phyloP scores from a whole-genome alignment of 2,888 invertebrate species.

The Morinoia aosen region DNA sequence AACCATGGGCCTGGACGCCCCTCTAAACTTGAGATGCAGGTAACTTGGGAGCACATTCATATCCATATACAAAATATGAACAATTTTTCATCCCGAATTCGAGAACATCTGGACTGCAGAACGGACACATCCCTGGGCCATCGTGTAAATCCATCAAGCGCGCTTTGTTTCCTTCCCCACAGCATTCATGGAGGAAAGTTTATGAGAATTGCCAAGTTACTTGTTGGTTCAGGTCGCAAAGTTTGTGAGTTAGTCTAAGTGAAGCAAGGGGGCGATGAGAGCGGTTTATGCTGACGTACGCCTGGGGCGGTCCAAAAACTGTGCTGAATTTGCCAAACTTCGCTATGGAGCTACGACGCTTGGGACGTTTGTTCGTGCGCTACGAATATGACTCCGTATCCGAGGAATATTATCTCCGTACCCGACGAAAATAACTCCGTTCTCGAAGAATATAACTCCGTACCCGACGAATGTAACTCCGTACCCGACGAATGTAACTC shows the following conservation, averaged over 20 bases:
- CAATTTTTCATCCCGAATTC: background rate
- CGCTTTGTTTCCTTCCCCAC: background rate
- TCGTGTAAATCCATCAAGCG: background rate
- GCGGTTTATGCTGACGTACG: slow-evolving; percentile 7
- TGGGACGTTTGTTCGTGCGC: background rate
- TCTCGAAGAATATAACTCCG: no score
- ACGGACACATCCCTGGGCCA: background rate
- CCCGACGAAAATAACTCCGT: no score
- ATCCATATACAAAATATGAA: background rate
- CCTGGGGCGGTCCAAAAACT: slow-evolving; percentile 1
- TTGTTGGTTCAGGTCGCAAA: slow-evolving; percentile 31
- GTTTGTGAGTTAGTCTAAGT: slow-evolving; percentile 30
- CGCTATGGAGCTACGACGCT: background rate
- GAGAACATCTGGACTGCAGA: background rate
- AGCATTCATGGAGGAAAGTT: slow-evolving; percentile 8
- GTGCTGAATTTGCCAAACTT: slow-evolving; percentile 2
- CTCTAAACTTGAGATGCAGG: background rate
- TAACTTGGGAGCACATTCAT: background rate
- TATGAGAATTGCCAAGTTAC: slow-evolving; percentile 19
- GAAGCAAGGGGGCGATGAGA: slow-evolving; percentile 25
- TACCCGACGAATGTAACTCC: no score
- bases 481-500: background rate
- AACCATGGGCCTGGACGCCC: background rate
- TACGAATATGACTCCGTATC: background rate
- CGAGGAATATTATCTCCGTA: no score